Conservation (phyloP, 2,797 vertebrate genomes). For the Spondyliosoma cantharus region DNA sequence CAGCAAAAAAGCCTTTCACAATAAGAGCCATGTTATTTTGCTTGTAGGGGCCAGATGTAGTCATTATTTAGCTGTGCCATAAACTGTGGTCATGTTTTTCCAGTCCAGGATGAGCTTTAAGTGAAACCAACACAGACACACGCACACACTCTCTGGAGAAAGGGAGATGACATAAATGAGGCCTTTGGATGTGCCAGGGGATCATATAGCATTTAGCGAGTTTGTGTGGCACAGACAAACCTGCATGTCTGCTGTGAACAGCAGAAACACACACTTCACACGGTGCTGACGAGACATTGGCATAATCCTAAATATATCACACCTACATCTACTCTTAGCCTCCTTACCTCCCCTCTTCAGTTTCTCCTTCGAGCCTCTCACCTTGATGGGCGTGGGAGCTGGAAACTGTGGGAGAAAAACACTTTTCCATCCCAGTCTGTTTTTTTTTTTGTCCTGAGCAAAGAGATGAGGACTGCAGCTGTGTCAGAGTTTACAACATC, state of each 20-base stretch:
- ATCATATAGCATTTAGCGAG: constrained; percentile 12
- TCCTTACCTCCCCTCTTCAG: not conserved
- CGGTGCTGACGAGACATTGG: not conserved
- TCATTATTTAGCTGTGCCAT: constrained; percentile 31
- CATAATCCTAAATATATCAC: not conserved
- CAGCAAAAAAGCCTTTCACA: constrained; percentile 14
- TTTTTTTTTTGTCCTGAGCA: constrained; percentile 8
- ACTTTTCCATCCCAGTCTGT: constrained; percentile 41
- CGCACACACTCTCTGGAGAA: not conserved
- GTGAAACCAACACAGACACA: not conserved
- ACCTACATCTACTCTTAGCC: not conserved
- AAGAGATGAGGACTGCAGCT: constrained; percentile 56
- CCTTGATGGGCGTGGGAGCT: constrained; percentile 46
- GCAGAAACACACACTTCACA: not conserved
- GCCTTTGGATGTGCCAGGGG: constrained; percentile 9
- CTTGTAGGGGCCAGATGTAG: constrained; percentile 48
- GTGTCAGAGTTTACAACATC: constrained; percentile 46
- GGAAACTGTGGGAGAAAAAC: constrained; percentile 42
- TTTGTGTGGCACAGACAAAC: constrained; percentile 4
- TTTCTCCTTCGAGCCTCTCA: constrained; percentile 25
- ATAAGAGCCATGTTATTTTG: constrained; percentile 45
- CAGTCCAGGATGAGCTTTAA: constrained; percentile 12
- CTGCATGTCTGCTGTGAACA: not conserved
- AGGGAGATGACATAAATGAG: constrained; percentile 15
- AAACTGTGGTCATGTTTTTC: constrained; percentile 21